Evolutionary conservation across 2,888 invertebrate genomes (phyloP).

Genomic region (Zelleria hepariella): DNA sequence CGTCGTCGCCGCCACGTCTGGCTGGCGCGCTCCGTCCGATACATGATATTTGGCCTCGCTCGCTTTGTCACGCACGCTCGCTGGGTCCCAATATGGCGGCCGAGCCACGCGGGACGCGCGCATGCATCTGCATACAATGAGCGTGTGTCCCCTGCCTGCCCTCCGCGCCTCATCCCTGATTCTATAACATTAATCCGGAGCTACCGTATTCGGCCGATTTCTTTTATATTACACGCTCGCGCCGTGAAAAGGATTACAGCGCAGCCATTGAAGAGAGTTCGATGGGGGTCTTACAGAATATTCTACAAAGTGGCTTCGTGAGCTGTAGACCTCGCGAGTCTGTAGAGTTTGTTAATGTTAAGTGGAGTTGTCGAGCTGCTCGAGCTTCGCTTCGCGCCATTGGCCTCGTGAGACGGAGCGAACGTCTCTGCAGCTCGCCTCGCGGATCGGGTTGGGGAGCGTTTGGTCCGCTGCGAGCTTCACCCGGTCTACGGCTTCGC

Average conservation of each 20-base stretch:
- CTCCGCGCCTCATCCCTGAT: neutral
- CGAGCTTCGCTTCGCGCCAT: too few species aligned
- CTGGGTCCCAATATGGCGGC: slow-evolving; percentile 19
- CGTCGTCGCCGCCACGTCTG: slow-evolving; percentile 43
- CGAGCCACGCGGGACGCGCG: slow-evolving; percentile 19
- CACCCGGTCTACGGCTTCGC: too few species aligned
- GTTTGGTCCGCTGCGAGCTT: too few species aligned
- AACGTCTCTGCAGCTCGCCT: too few species aligned
- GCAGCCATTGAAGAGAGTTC: neutral
- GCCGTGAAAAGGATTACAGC: neutral
- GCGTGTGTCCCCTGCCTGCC: slow-evolving; percentile 13
- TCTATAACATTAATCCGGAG: slow-evolving; percentile 12
- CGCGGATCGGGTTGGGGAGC: too few species aligned
- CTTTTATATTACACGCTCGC: too few species aligned
- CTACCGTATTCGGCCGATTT: neutral
- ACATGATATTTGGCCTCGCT: slow-evolving; percentile 12
- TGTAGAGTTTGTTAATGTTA: too few species aligned
- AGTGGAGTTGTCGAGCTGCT: too few species aligned
- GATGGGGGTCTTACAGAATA: too few species aligned
- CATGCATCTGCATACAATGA: slow-evolving; percentile 37
- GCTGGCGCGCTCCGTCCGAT: slow-evolving; percentile 15
- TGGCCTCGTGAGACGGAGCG: too few species aligned
- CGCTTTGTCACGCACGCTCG: slow-evolving; percentile 23
- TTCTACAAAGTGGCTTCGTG: too few species aligned
- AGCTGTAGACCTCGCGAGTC: too few species aligned